Percentiles rank a stretch among this genome's conserved stretches.
phyloP scores from a whole-genome alignment of 2,113 vertebrate genomes.

The Oenanthe melanoleuca region DNA sequence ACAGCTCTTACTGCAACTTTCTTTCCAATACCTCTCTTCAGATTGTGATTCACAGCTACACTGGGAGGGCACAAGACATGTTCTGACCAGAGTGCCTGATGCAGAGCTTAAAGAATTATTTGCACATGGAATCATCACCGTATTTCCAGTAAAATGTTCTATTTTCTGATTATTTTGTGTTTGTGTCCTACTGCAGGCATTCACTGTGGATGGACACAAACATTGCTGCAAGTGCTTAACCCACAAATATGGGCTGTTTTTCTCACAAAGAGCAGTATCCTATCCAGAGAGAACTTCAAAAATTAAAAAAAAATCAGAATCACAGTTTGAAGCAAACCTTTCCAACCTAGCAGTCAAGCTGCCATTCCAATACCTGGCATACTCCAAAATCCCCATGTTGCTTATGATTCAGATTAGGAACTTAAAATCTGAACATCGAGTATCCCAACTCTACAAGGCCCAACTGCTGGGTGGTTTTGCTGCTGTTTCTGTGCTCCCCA shows the following conservation, averaged over 20 bases:
- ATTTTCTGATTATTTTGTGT: not conserved
- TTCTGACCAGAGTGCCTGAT: not conserved
- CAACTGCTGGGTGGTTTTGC: not conserved
- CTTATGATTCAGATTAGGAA: not conserved
- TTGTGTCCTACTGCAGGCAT: not conserved
- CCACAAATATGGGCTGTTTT: not conserved
- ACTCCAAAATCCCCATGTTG: not conserved
- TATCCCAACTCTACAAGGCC: rapidly evolving
- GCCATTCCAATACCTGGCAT: not conserved
- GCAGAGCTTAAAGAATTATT: not conserved
- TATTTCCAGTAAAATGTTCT: not conserved
- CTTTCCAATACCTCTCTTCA: not conserved
- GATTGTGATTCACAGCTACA: not conserved
- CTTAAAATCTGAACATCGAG: not conserved
- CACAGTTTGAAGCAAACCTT: not conserved
- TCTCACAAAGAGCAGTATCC: not conserved
- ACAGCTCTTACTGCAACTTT: not conserved
- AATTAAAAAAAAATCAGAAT: not conserved
- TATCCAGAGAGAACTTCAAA: not conserved
- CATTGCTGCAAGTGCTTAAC: not conserved
- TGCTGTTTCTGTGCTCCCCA: not conserved
- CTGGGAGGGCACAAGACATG: not conserved
- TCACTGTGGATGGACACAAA: not conserved
- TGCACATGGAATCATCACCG: not conserved
- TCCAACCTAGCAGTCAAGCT: not conserved